Base-by-base conservation (phyloP, 2,888 invertebrate genomes). In the Eulithis prunata region DNA sequence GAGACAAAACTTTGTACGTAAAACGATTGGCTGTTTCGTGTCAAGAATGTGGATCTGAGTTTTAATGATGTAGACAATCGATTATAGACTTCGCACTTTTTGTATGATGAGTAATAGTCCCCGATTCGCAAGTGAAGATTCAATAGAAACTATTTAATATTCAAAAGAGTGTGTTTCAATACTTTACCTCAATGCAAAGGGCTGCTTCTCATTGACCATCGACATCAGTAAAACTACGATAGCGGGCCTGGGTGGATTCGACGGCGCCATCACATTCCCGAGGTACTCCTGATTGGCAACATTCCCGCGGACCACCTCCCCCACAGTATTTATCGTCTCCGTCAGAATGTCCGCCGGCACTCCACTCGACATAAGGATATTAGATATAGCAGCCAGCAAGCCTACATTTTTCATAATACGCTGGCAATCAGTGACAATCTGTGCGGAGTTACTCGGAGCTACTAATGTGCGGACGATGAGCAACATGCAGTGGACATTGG, bases 181-280 rank as follows among this genome's bases (percentile, higher is more conserved):
- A 21, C 13, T 43, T 21, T 43, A 51, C 28, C 93, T 88, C 47
- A 95, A 82, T 4, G 94, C 91, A 83, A 99, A 97, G 0, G 98
- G 97, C 85, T 99, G 99, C 81, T 98, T 99, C 85, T 99, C 99
- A 85, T 99, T 99, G 6, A 98, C 98, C 98, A 99, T 99, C 0
- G 99, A 99, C 97, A 99, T 98, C 8, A 99, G 91, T 7, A 99
- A 93, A 52, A 99, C 97, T 0, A 99, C 97, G 60, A 99, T 96
- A 0, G 98, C 98, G 0, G 99, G 98, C 63, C 99, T 95, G 3
- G 99, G 98, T 5, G 99, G 99, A 76, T 95, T 97, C 1, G 98
- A 97, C 0, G 99, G 99, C 13, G 98, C 99, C 94, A 97, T 95
- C 2, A 99, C 97, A 58, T 96, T 95, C 0, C 97, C 96, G 75